Conservation (phyloP, 2,797 vertebrate genomes). For the Eulemur mongoz region DNA sequence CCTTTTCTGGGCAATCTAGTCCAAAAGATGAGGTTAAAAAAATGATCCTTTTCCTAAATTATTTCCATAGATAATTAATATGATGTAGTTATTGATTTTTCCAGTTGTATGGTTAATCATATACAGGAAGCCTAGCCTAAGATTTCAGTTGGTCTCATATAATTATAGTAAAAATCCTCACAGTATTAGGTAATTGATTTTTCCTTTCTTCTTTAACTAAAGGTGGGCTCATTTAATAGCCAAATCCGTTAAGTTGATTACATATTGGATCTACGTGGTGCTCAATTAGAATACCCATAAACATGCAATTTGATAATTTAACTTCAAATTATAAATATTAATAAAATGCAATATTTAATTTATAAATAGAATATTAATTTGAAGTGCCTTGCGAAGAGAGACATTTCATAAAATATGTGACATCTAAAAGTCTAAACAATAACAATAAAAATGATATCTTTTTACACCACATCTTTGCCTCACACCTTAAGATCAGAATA, state of each 20-base stretch:
- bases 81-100: conserved; percentile 5
- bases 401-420: neutral
- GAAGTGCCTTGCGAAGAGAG: neutral
- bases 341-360: conserved; percentile 13
- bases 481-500: conserved; percentile 6
- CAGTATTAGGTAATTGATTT: conserved; percentile 55
- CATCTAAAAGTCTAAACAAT: neutral
- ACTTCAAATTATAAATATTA: conserved; percentile 65
- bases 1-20: neutral
- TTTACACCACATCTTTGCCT: neutral
- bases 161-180: conserved; percentile 32
- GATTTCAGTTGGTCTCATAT: conserved; percentile 43
- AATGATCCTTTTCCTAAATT: neutral
- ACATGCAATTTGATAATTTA: conserved; percentile 63
- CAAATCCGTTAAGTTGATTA: conserved; percentile 73
- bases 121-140: conserved; percentile 29
- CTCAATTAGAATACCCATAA: conserved; percentile 57
- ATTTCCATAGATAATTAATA: conserved; percentile 26
- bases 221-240: conserved; percentile 52
- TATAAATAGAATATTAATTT: neutral
- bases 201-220: conserved; percentile 66
- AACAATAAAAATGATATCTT: neutral
- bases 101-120: neutral
- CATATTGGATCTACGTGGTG: conserved; percentile 49
- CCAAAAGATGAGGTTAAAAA: neutral